Conservation (phyloP, 2,888 invertebrate genomes). For the Platycnemis pennipes region DNA sequence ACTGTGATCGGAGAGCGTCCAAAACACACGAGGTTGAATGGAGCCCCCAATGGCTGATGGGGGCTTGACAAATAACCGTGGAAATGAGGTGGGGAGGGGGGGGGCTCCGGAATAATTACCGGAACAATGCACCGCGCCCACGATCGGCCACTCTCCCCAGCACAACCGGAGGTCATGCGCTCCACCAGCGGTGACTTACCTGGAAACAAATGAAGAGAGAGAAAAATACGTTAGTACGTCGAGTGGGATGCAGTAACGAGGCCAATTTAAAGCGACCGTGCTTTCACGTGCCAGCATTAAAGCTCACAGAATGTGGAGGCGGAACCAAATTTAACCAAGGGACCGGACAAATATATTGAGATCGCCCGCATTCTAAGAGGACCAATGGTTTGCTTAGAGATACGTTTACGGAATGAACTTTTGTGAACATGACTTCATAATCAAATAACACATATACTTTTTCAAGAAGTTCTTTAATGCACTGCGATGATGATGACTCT, state of each 20-base stretch:
- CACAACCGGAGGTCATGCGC: neutral
- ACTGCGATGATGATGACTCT: no score
- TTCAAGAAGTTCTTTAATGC: no score
- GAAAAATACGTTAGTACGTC: neutral
- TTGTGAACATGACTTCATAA: no score
- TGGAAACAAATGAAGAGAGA: neutral
- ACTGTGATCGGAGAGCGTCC: neutral
- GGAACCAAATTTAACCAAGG: neutral
- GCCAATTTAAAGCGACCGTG: neutral
- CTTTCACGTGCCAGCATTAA: neutral
- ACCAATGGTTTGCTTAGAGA: no score
- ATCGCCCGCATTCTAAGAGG: neutral
- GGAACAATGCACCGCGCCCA: neutral
- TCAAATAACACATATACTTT: no score
- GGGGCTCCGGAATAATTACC: neutral
- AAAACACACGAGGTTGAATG: neutral
- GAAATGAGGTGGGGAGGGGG: neutral
- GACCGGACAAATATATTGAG: neutral
- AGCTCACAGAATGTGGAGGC: neutral
- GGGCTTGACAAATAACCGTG: neutral
- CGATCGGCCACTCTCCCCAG: neutral
- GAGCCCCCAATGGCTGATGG: neutral
- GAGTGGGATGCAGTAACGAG: neutral
- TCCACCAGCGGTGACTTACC: neutral
- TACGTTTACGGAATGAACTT: no score